A percentile compares a stretch with the other conserved stretches of the same genome.
Evolutionary conservation across 2,797 vertebrate genomes (phyloP).

Genomic region (Lophotriccus pileatus): DNA sequence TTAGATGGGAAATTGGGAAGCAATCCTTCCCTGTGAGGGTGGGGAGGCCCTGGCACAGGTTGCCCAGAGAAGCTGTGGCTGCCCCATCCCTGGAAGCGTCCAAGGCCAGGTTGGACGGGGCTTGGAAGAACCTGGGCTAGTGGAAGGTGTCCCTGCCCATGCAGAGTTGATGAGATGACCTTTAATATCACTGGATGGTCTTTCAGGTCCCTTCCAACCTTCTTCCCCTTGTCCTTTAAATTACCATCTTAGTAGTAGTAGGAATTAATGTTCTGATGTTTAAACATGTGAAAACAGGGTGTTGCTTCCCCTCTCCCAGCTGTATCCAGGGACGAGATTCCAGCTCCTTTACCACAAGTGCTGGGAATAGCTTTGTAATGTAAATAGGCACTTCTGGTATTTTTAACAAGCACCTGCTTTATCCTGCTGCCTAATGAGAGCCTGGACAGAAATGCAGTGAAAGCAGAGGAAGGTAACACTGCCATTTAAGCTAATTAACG

Average conservation of each 20-base stretch:
- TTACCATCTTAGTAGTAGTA: neutral
- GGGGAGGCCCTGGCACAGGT: neutral
- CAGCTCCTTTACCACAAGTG: neutral
- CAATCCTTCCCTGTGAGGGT: accelerated
- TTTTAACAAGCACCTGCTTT: conserved; percentile 49
- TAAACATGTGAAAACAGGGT: neutral
- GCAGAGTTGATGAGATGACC: no score
- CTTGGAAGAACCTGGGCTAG: neutral
- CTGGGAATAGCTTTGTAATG: conserved; percentile 33
- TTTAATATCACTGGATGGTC: no score
- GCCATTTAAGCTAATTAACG: conserved; percentile 67
- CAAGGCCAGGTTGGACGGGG: neutral
- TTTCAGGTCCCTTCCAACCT: neutral
- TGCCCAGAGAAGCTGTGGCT: neutral
- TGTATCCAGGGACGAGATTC: neutral
- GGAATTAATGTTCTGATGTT: neutral
- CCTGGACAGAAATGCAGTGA: conserved; percentile 28
- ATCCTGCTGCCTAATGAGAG: conserved; percentile 35
- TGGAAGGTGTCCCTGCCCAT: neutral
- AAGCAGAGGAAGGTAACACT: conserved; percentile 40
- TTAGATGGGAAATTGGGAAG: accelerated
- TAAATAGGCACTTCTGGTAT: conserved; percentile 24
- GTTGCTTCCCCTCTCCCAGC: neutral
- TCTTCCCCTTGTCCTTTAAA: neutral
- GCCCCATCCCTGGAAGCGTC: neutral